Conservation (phyloP, 2,797 vertebrate genomes). For the Phrynocephalus vlangalii region DNA sequence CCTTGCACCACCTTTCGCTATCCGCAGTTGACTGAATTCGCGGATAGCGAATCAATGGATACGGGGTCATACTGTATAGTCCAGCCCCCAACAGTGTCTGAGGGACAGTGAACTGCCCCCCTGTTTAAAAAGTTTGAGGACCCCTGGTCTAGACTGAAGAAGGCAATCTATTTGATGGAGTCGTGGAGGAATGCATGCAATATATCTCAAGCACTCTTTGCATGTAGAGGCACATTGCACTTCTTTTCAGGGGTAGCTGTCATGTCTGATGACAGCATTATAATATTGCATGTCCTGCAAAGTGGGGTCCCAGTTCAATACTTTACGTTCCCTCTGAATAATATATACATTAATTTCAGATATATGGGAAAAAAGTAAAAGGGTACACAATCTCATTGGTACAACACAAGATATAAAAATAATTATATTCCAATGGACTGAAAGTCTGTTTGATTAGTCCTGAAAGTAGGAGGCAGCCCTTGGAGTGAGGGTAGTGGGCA, state of each 20-base stretch:
- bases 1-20: too few relatives aligned
- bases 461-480: too few relatives aligned
- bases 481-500: too few relatives aligned
- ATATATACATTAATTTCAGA: neutral
- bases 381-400: neutral
- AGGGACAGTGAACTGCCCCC: too few relatives aligned
- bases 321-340: neutral
- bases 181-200: neutral
- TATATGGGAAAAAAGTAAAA: neutral
- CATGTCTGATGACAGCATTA: neutral
- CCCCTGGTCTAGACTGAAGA: neutral
- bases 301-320: neutral
- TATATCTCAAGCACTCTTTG: neutral
- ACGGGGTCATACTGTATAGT: too few relatives aligned
- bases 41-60: too few relatives aligned
- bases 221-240: neutral
- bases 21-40: too few relatives aligned
- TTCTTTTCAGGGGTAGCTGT: neutral
- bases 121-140: too few relatives aligned
- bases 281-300: neutral
- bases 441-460: neutral
- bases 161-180: neutral
- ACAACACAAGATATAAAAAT: neutral
- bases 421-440: neutral
- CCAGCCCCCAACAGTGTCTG: too few relatives aligned